A percentile compares a stretch with the other conserved stretches of the same genome.
Evolutionary conservation across 1,140 invertebrate genomes (phyloP).

Genomic region (Chionoecetes opilio): DNA sequence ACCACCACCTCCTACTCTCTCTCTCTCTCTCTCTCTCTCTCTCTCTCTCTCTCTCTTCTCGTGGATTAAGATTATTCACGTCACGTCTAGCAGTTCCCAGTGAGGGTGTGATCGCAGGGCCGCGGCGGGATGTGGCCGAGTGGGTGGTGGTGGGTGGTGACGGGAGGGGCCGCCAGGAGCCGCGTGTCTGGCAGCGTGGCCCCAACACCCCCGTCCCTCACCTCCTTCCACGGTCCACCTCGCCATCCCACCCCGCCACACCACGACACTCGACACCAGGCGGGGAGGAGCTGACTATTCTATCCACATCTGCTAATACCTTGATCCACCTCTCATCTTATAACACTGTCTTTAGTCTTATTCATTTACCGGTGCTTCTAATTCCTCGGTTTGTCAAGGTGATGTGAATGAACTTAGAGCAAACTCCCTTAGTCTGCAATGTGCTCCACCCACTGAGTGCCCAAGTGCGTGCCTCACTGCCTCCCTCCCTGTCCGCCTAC

Average conservation of each 20-base stretch:
- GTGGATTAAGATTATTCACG: not conserved
- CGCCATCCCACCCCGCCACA: not conserved
- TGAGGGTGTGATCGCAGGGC: conserved; percentile 8
- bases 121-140: not conserved
- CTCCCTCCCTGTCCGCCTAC: not conserved
- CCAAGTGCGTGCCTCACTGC: not conserved
- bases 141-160: not conserved
- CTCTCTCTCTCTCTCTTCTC: conserved; percentile 56
- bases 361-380: not conserved
- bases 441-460: not conserved
- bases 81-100: not conserved
- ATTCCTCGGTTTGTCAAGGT: too few species aligned
- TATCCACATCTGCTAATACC: not conserved
- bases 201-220: not conserved
- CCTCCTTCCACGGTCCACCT: not conserved
- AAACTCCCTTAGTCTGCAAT: not conserved
- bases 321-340: not conserved
- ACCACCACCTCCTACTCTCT: not conserved
- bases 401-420: too few species aligned
- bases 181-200: conserved; percentile 22
- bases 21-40: conserved; percentile 58
- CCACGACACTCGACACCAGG: not conserved
- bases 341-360: not conserved
- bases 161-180: not conserved
- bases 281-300: not conserved